Base-by-base conservation (phyloP, 2,888 invertebrate genomes). In the Gandaritis pyraliata region DNA sequence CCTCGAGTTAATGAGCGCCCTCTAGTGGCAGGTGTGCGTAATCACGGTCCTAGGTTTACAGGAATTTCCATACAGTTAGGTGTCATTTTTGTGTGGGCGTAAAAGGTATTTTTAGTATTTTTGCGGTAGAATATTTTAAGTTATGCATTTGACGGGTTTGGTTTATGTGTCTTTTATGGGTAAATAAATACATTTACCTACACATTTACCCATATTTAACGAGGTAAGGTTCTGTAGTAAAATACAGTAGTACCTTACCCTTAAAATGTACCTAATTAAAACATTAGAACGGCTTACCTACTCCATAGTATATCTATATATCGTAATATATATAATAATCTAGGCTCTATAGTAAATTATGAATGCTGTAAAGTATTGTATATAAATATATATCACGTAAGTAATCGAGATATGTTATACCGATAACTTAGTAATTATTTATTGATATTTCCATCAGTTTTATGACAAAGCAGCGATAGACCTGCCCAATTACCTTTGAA, bases 21-120 rank as follows among this genome's bases (percentile, higher is more conserved):
- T 49, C 57, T 62, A 18, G 53, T 39, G 49, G 49, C 62, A 62
- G 62, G 62, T 62, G 62, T 46, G 18, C 39, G 49, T 57, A 61
- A 57, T 54, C 58, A 53, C 58, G 39, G 43, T n/a, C 47, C 47
- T 47, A 33, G 60, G 39, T 47, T 56, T 53, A 45, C 39, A 30
- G 33, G 43, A 50, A 49, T 45, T 53, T 18, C 39, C 53, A 53
- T 58, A 56, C 41, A 43, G 51, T 50, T 61, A 33, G 15, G 33
- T 51, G 53, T 50, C 30, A 50, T 47, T 56, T 51, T 48, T 38
- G 43, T 54, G 43, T 36, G 55, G 23, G 39, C 49, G 16, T 54
- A 50, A 45, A 41, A 39, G 51, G 23, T 49, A 33, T 1, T 49
- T 57, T 49, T 43, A 12, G 16, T 43, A 45, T 36, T 7, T 50